Evolutionary conservation across 2,113 vertebrate species (phyloP).

Genomic region (Isichthys henryi): DNA sequence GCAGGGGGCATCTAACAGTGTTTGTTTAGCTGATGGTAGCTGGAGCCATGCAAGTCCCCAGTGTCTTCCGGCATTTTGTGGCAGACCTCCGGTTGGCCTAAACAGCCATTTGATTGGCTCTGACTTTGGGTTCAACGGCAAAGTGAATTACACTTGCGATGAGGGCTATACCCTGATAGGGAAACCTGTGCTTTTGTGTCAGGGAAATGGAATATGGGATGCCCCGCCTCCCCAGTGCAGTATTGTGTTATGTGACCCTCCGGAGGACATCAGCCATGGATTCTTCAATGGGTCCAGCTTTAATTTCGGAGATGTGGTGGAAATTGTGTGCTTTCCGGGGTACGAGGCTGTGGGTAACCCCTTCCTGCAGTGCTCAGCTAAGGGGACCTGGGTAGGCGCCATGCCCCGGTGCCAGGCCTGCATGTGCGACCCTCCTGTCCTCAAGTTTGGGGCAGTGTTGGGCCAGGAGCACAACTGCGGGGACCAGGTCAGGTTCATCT

Average conservation of each 20-base stretch:
- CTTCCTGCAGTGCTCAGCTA: slow-evolving; percentile 70
- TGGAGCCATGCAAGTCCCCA: slow-evolving; percentile 72
- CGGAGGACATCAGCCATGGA: slow-evolving; percentile 79
- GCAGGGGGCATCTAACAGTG: slow-evolving; percentile 59
- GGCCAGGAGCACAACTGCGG: slow-evolving; percentile 74
- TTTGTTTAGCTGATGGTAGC: slow-evolving; percentile 76
- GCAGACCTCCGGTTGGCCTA: slow-evolving; percentile 48
- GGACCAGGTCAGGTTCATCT: slow-evolving; percentile 62
- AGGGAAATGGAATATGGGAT: slow-evolving; percentile 76
- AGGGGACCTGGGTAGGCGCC: slow-evolving; percentile 75
- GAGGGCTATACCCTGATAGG: slow-evolving; percentile 74
- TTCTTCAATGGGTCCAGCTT: slow-evolving; percentile 82
- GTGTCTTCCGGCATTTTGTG: slow-evolving; percentile 68
- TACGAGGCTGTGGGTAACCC: slow-evolving; percentile 74
- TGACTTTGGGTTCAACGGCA: slow-evolving; percentile 66
- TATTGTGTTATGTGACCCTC: slow-evolving; percentile 71
- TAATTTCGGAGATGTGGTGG: slow-evolving; percentile 64
- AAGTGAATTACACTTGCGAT: slow-evolving; percentile 70
- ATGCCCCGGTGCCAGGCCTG: slow-evolving; percentile 76
- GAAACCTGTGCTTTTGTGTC: slow-evolving; percentile 58
- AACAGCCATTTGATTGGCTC: slow-evolving; percentile 65
- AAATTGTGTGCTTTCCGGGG: slow-evolving; percentile 82
- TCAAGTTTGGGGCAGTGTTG: slow-evolving; percentile 64
- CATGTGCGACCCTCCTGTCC: slow-evolving; percentile 61
- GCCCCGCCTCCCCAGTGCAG: slow-evolving; percentile 68